Percentiles rank a stretch among this genome's conserved stretches.
Evolutionary conservation across 2,888 invertebrate species (phyloP).

Genomic region (Ethmia dodecea): DNA sequence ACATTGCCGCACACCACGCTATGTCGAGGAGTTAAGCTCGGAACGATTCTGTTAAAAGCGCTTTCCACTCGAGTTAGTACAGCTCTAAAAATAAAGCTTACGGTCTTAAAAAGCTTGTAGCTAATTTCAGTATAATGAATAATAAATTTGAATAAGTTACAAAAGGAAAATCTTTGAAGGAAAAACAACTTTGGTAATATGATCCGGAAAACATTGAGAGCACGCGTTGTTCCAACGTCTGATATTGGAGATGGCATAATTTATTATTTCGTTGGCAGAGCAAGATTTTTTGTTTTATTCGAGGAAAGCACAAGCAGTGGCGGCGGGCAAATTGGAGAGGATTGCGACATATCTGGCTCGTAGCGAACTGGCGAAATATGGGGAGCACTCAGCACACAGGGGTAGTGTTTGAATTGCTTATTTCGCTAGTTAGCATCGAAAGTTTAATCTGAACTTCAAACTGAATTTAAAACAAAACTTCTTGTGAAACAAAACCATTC

Average conservation of each 20-base stretch:
- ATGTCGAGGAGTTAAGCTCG: constrained; percentile 13
- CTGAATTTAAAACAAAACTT: no score
- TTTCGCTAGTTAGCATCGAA: constrained; percentile 44
- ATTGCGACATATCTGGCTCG: constrained; percentile 70
- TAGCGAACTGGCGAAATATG: constrained; percentile 59
- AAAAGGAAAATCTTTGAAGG: neutral
- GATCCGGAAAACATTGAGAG: constrained; percentile 23
- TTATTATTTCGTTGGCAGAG: constrained; percentile 55
- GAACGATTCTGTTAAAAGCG: constrained; percentile 17
- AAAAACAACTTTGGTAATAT: constrained; percentile 11
- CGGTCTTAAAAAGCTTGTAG: no score
- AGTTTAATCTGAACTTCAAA: no score
- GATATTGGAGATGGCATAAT: constrained; percentile 54
- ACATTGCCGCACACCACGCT: constrained; percentile 27
- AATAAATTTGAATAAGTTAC: no score
- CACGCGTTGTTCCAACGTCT: constrained; percentile 33
- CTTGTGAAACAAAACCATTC: no score
- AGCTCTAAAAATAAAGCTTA: no score
- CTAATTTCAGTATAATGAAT: no score
- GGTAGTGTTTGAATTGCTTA: constrained; percentile 59
- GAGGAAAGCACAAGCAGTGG: constrained; percentile 53
- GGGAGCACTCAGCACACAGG: constrained; percentile 47
- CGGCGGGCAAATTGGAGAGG: constrained; percentile 70
- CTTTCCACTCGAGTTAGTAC: constrained; percentile 9
- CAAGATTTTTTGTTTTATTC: constrained; percentile 69